These are phyloP conservation scores for Bubalus kerabau DNA, from an alignment of 2,113 vertebrate genomes.

Conservation along the genomic window DNA sequence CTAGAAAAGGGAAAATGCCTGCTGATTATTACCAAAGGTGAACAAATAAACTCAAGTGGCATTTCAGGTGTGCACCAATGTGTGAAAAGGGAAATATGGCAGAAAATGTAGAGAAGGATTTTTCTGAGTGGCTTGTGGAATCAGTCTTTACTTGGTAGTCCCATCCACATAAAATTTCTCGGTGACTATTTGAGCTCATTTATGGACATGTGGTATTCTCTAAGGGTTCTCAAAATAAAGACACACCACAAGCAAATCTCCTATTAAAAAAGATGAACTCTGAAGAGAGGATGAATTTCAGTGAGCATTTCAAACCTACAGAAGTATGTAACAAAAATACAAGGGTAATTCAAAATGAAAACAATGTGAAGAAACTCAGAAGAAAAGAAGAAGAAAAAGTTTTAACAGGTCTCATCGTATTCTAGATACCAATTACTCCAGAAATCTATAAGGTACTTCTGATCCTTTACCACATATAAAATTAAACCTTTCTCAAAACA, in stretches of 20 bases:
- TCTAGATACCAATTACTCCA: constrained; percentile 27
- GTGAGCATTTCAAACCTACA: constrained; percentile 48
- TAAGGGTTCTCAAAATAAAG: constrained; percentile 44
- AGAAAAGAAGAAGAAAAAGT: constrained; percentile 16
- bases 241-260: constrained; percentile 45
- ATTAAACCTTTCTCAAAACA: constrained; percentile 13
- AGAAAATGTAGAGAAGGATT: not conserved
- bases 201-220: not conserved
- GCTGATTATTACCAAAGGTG: not conserved
- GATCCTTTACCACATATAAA: constrained; percentile 35
- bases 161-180: constrained; percentile 21
- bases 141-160: constrained; percentile 22
- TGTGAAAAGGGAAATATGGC: not conserved
- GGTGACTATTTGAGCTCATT: constrained; percentile 39
- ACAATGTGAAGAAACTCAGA: constrained; percentile 22
- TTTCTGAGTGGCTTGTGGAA: constrained; percentile 22
- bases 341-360: constrained; percentile 32
- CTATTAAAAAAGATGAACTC: constrained; percentile 59
- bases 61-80: not conserved
- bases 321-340: constrained; percentile 32
- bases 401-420: constrained; percentile 29
- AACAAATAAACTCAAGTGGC: constrained; percentile 1
- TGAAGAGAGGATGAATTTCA: constrained; percentile 47
- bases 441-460: constrained; percentile 11
- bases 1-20: constrained; percentile 25